Evolutionary conservation across 2,888 invertebrate genomes (phyloP), one percentile per base, ranked within the genome.

Genomic region (Conchocele bisecta): DNA sequence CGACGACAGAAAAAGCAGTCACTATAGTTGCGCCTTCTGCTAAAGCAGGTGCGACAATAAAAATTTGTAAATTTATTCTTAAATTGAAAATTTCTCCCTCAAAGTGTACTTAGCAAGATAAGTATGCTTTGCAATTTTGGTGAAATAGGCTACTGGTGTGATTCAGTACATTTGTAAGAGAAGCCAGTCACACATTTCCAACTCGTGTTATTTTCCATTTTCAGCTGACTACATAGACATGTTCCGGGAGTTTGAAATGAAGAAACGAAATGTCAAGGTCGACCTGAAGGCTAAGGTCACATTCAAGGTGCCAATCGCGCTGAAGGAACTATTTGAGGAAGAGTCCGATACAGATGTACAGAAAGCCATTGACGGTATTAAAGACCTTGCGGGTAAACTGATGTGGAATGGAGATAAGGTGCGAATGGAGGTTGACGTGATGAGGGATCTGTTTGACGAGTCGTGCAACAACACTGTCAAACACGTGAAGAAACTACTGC

Each of bases 191-290:
- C n/a, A n/a, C n/a, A n/a, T n/a, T n/a, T n/a, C n/a, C n/a, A n/a
- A n/a, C n/a, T n/a, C n/a, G n/a, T n/a, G n/a, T n/a, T n/a, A n/a
- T n/a, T n/a, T n/a, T n/a, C n/a, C n/a, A n/a, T n/a, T n/a, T n/a
- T n/a, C 51, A 17, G 22, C 75, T 24, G 82, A 82, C 61, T 71
- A 58, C 29, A 71, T 82, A 1, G 76, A 76, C 20, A 50, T 82
- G 31, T 72, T 69, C 9, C 41, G 76, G 53, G 79, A 80, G 35
- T 82, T 82, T 73, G 82, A 82, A 53, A 76, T 72, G 0, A 79
- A 80, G 61, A 82, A 82, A 56, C 63, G 82, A 11, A 76, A 65
- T 35, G 66, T 80, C 2, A 66, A 60, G 20, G 42, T 54, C 3
- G 61, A 64, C 13, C 31, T 35, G 26, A 64, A 67, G 51, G 37